Evolutionary conservation across 2,797 vertebrate genomes (phyloP).

Genomic region (Melanogrammus aeglefinus): DNA sequence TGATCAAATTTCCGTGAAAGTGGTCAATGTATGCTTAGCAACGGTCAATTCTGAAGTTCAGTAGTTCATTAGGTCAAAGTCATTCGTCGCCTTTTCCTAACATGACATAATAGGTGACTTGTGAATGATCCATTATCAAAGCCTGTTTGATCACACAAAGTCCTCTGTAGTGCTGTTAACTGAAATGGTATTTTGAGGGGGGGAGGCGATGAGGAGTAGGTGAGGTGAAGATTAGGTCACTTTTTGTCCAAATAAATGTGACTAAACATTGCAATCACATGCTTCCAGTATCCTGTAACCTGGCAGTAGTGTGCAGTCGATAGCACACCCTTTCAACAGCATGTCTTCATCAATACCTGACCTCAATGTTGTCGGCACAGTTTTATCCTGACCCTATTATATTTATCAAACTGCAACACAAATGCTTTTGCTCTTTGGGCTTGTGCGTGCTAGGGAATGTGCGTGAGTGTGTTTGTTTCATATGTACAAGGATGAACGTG

Average conservation of each 20-base stretch:
- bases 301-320: background rate
- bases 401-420: background rate
- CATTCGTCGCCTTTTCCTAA: background rate
- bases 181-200: background rate
- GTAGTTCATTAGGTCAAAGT: no score
- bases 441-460: background rate
- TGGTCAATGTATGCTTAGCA: no score
- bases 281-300: background rate
- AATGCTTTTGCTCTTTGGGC: background rate
- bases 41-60: no score
- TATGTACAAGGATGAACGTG: background rate
- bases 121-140: background rate
- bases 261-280: background rate
- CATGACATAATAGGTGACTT: background rate
- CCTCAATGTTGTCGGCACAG: background rate
- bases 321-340: background rate
- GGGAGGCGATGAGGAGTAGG: background rate
- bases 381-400: background rate
- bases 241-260: constrained; percentile 1
- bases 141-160: background rate
- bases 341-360: background rate
- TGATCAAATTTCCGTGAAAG: no score
- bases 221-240: background rate
- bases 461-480: background rate
- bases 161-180: background rate